These are phyloP conservation scores for Heliocidaris erythrogramma DNA, from an alignment of 35 echinoderm and acorn worm genomes.

Conservation along the genomic window DNA sequence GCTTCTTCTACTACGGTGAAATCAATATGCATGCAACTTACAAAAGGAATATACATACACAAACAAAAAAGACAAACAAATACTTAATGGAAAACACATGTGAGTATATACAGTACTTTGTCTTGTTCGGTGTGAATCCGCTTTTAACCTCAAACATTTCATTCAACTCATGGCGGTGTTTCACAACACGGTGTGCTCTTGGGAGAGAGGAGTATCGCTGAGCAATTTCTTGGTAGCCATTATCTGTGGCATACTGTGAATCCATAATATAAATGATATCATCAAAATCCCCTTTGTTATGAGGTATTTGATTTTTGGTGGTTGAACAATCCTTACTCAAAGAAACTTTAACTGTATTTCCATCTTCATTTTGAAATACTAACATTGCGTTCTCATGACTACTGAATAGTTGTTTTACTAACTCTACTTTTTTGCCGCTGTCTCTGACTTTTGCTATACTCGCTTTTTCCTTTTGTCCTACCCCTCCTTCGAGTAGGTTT, in stretches of 20 bases:
- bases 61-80: too few species aligned
- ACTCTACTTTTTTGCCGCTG: slow-evolving; percentile 31
- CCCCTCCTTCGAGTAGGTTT: slow-evolving; percentile 44
- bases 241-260: slow-evolving; percentile 44
- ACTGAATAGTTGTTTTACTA: not conserved
- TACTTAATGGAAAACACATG: too few species aligned
- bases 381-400: slow-evolving; percentile 43
- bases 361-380: too few species aligned
- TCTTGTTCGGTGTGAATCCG: too few species aligned
- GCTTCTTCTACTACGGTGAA: too few species aligned
- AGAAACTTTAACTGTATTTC: slow-evolving; percentile 22
- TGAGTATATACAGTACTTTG: too few species aligned
- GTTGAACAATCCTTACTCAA: not conserved
- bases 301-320: not conserved
- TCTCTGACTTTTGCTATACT: slow-evolving; percentile 60
- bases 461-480: slow-evolving; percentile 55
- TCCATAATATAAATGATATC: slow-evolving; percentile 78
- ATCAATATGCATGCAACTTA: too few species aligned
- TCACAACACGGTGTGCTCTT: too few species aligned
- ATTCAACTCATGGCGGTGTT: slow-evolving; percentile 50
- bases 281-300: slow-evolving; percentile 26
- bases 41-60: too few species aligned
- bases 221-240: slow-evolving; percentile 55
- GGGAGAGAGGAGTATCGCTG: too few species aligned
- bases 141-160: slow-evolving; percentile 27